Evolutionary conservation across 2,888 invertebrate genomes (phyloP).

Genomic region (Schizaphis graminum): DNA sequence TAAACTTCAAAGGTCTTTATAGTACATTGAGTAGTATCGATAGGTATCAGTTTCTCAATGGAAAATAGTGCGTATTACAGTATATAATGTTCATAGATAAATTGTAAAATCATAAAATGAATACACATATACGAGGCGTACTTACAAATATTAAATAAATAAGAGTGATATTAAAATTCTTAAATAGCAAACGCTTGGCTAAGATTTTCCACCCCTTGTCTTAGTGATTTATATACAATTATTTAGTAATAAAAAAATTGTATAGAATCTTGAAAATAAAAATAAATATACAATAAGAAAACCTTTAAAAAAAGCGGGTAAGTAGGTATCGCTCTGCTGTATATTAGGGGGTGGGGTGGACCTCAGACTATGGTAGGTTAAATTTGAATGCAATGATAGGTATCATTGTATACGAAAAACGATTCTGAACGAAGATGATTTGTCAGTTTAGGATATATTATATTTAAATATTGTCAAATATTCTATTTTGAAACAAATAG

Average conservation of each 20-base stretch:
- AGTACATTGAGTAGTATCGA: background rate
- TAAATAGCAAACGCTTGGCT: background rate
- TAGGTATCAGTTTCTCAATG: background rate
- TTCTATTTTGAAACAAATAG: too few relatives aligned
- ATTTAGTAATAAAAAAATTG: background rate
- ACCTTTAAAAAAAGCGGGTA: background rate
- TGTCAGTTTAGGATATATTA: too few relatives aligned
- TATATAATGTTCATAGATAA: background rate
- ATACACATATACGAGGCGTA: background rate
- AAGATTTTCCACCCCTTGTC: background rate
- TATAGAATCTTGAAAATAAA: background rate
- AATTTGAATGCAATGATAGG: too few relatives aligned
- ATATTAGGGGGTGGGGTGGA: too few relatives aligned
- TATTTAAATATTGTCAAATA: too few relatives aligned
- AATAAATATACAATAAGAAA: background rate
- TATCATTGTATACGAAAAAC: too few relatives aligned
- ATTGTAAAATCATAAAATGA: background rate
- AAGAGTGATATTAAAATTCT: background rate
- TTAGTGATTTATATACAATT: background rate
- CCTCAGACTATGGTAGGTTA: too few relatives aligned
- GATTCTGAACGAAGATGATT: too few relatives aligned
- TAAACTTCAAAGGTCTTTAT: background rate
- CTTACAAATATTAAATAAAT: background rate
- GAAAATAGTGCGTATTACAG: background rate
- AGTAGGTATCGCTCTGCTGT: too few relatives aligned